Conservation (phyloP, 2,113 vertebrate species). For the Taurulus bubalis region DNA sequence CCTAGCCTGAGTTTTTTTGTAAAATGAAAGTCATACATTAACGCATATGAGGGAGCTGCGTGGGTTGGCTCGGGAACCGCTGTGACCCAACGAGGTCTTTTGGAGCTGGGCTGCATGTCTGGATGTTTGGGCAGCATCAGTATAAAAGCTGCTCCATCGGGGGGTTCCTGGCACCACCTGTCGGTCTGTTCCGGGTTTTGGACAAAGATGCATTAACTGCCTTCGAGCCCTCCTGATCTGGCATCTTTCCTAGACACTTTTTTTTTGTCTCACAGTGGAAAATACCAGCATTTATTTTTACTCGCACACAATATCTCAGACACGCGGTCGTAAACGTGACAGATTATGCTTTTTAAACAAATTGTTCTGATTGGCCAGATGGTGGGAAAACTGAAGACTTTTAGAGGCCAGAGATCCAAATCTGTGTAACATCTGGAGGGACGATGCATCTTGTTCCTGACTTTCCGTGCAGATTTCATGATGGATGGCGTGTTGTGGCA, state of each 20-base stretch:
- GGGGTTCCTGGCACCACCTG: conserved; percentile 40
- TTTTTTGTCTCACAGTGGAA: conserved; percentile 17
- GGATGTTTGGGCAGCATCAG: conserved; percentile 16
- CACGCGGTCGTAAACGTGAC: background rate
- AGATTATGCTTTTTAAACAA: background rate
- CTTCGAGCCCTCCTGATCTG: conserved; percentile 38
- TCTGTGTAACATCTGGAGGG: background rate
- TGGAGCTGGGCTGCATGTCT: background rate
- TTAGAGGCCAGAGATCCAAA: background rate
- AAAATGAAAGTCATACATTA: conserved; percentile 35
- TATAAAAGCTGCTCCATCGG: conserved; percentile 26
- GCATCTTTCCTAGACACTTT: conserved; percentile 42
- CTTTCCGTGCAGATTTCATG: background rate
- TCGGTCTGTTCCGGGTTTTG: conserved; percentile 17
- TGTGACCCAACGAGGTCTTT: conserved; percentile 2
- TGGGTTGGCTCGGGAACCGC: conserved; percentile 1
- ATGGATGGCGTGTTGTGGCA: background rate
- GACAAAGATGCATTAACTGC: conserved; percentile 35
- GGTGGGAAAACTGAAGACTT: background rate
- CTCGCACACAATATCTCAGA: conserved; percentile 21
- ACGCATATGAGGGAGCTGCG: conserved; percentile 15
- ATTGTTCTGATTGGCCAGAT: background rate
- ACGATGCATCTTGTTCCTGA: background rate
- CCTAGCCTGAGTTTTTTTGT: conserved; percentile 14
- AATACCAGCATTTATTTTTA: background rate